These are phyloP conservation scores for Sipha flava DNA, from an alignment of 1,140 invertebrate genomes.

Conservation along the genomic window DNA sequence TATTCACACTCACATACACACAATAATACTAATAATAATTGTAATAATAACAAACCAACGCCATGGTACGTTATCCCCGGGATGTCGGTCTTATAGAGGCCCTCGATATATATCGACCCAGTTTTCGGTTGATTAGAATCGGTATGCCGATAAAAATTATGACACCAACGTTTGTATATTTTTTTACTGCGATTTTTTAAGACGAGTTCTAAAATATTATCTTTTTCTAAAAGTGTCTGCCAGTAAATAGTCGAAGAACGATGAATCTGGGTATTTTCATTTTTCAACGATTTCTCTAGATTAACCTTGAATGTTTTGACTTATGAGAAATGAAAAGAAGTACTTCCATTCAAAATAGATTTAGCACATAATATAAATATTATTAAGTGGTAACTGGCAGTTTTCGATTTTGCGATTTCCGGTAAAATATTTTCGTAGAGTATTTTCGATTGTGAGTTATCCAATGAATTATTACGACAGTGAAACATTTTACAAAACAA, in stretches of 20 bases:
- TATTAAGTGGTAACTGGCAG: neutral
- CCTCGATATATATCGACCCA: conserved; percentile 8
- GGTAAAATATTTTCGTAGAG: neutral
- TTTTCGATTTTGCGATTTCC: neutral
- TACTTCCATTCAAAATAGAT: neutral
- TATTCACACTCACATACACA: neutral
- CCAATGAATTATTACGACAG: too few species aligned
- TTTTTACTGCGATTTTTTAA: neutral
- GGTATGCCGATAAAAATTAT: conserved; percentile 19
- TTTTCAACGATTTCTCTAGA: conserved; percentile 11
- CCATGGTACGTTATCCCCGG: conserved; percentile 26
- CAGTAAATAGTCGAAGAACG: neutral
- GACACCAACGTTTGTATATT: neutral
- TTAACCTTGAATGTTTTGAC: conserved; percentile 7
- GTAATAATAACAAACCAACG: conserved; percentile 15
- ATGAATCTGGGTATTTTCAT: neutral
- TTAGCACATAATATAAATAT: neutral
- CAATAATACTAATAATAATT: conserved; percentile 14
- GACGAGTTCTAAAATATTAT: neutral
- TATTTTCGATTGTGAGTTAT: too few species aligned
- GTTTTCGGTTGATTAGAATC: conserved; percentile 32
- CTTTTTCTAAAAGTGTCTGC: neutral
- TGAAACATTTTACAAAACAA: too few species aligned
- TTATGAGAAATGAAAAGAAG: neutral
- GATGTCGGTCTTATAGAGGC: neutral